phyloP scores from a whole-genome alignment of 2,888 invertebrate species.

The Tachystola acroxantha region DNA sequence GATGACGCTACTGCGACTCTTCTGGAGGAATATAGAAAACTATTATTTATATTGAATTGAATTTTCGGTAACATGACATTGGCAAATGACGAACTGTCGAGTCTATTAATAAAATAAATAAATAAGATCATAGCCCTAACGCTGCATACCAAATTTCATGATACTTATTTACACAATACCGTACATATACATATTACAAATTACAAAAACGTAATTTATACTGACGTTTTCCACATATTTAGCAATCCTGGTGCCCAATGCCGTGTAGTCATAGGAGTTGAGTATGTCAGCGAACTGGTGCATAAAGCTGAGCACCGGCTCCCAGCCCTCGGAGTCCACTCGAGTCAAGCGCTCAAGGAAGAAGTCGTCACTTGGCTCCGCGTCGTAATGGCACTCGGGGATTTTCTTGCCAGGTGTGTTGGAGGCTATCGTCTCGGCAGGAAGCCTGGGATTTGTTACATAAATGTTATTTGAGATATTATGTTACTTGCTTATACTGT shows the following conservation, averaged over 20 bases:
- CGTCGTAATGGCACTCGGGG: conserved; percentile 45
- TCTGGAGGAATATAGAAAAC: too few species aligned
- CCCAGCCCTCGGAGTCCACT: conserved; percentile 45
- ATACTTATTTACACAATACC: too few species aligned
- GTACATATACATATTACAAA: too few species aligned
- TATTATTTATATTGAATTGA: too few species aligned
- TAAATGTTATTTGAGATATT: background rate
- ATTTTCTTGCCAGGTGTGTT: conserved; percentile 36
- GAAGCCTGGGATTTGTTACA: conserved; percentile 41
- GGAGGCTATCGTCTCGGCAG: conserved; percentile 35
- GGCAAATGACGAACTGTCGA: too few species aligned
- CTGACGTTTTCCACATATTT: conserved; percentile 59
- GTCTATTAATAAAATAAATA: too few species aligned
- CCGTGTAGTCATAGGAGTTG: conserved; percentile 40
- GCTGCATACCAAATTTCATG: too few species aligned
- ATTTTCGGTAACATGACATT: too few species aligned
- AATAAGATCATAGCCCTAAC: too few species aligned
- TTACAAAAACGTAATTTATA: too few species aligned
- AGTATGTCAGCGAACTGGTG: conserved; percentile 53
- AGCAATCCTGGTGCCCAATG: conserved; percentile 53
- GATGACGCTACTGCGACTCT: too few species aligned
- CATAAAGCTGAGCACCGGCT: conserved; percentile 45
- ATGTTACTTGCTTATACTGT: too few species aligned
- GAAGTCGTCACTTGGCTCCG: conserved; percentile 43
- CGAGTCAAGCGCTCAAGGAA: conserved; percentile 38